A percentile compares a stretch with the other conserved stretches of the same genome.
Evolutionary conservation across 1,140 invertebrate genomes (phyloP).

Genomic region (Caenorhabditis briggsae): DNA sequence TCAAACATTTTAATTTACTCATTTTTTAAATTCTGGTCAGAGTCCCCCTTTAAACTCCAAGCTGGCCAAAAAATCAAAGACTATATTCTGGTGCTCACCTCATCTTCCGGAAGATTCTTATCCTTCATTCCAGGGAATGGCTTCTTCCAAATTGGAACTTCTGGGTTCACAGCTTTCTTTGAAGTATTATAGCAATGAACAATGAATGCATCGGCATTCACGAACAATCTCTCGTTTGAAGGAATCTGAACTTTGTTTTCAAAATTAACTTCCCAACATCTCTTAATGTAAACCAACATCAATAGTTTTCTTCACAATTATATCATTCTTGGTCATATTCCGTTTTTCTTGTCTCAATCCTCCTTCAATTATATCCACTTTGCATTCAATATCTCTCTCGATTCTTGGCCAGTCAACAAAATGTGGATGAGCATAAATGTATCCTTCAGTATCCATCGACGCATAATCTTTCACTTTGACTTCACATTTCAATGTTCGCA

Average conservation of each 20-base stretch:
- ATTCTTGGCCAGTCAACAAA: slow-evolving; percentile 49
- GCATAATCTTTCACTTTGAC: slow-evolving; percentile 22
- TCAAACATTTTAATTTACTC: too few relatives aligned
- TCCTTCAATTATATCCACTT: slow-evolving; percentile 59
- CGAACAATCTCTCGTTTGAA: slow-evolving; percentile 43
- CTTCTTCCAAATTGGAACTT: slow-evolving; percentile 50
- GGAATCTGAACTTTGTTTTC: slow-evolving; percentile 19
- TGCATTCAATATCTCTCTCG: slow-evolving; percentile 22
- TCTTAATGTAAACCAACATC: slow-evolving; percentile 16
- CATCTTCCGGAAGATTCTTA: slow-evolving; percentile 33
- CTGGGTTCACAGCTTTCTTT: slow-evolving; percentile 10
- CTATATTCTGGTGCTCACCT: not conserved
- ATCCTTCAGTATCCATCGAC: slow-evolving; percentile 48
- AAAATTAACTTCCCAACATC: not conserved
- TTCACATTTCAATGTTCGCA: slow-evolving; percentile 56
- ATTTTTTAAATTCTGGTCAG: too few relatives aligned
- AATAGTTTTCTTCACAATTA: slow-evolving; percentile 14
- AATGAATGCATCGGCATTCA: slow-evolving; percentile 57
- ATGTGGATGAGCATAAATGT: slow-evolving; percentile 58
- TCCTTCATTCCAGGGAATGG: slow-evolving; percentile 59
- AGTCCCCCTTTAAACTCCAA: too few relatives aligned
- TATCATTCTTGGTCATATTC: slow-evolving; percentile 52
- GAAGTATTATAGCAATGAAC: slow-evolving; percentile 34
- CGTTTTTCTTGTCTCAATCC: slow-evolving; percentile 6
- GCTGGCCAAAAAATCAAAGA: not conserved